These are phyloP conservation scores for Andrena chrysosceles DNA, from an alignment of 2,888 invertebrate genomes.

Conservation along the genomic window DNA sequence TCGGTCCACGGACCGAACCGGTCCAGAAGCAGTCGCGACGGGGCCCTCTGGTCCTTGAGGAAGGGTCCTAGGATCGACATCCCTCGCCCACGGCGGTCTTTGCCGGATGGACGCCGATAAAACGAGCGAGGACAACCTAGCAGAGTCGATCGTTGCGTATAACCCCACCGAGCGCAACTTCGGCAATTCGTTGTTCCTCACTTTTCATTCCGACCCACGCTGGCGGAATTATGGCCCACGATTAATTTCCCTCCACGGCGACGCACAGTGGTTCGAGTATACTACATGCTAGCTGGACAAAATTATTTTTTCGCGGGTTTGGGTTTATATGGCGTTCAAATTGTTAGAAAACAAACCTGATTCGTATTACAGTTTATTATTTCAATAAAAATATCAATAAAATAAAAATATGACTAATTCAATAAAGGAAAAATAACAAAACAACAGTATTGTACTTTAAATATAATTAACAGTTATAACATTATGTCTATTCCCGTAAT, in stretches of 20 bases:
- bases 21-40: conserved; percentile 48
- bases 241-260: conserved; percentile 6
- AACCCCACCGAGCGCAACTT: conserved; percentile 6
- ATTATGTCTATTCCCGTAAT: too few relatives aligned
- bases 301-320: too few relatives aligned
- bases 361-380: too few relatives aligned
- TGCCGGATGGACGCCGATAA: conserved; percentile 14
- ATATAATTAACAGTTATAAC: too few relatives aligned
- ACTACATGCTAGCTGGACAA: too few relatives aligned
- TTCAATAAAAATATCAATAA: too few relatives aligned
- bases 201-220: conserved; percentile 21
- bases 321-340: too few relatives aligned
- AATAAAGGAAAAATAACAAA: too few relatives aligned
- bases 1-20: conserved; percentile 62
- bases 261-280: too few relatives aligned
- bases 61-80: conserved; percentile 39
- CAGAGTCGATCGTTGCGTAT: conserved; percentile 28
- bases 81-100: conserved; percentile 41
- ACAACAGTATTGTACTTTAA: too few relatives aligned
- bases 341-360: too few relatives aligned
- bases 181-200: conserved; percentile 15
- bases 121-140: conserved; percentile 25
- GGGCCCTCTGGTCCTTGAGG: conserved; percentile 25
- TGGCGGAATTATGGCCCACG: conserved; percentile 1
- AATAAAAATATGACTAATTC: too few relatives aligned